phyloP scores from a whole-genome alignment of 2,888 invertebrate species.

The Leptopilina myrica region DNA sequence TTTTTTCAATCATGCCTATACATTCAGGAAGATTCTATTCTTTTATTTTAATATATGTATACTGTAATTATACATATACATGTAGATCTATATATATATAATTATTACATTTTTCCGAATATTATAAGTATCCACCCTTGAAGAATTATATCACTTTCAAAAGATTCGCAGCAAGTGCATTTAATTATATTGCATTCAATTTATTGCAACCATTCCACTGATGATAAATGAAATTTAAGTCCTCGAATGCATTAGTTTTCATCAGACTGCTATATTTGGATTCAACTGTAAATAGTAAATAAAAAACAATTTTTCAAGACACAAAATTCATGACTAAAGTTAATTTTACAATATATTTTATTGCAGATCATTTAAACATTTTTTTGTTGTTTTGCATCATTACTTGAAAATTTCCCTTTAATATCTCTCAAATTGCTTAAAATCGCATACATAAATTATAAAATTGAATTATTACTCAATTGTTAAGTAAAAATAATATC shows the following conservation, averaged over 20 bases:
- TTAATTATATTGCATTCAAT: constrained; percentile 3
- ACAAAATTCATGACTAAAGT: not conserved
- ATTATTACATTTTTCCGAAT: not conserved
- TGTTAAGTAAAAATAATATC: no score
- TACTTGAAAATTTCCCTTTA: no score
- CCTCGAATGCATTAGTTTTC: not conserved
- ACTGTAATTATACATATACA: not conserved
- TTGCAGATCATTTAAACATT: no score
- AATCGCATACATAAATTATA: no score
- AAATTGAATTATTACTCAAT: no score
- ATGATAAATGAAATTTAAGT: constrained; percentile 17
- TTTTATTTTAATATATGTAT: not conserved
- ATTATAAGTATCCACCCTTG: not conserved
- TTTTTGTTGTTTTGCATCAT: no score
- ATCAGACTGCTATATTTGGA: constrained; percentile 1
- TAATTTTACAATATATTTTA: no score
- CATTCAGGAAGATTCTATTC: constrained; percentile 16
- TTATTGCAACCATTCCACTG: constrained; percentile 13
- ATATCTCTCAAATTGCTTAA: no score
- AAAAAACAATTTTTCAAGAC: not conserved
- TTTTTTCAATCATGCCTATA: constrained; percentile 72
- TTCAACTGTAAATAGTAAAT: not conserved
- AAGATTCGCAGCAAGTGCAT: not conserved
- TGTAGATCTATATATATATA: not conserved
- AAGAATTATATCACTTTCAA: not conserved